Evolutionary conservation across 1,140 invertebrate genomes (phyloP).

Genomic region (Charaxes varanes): DNA sequence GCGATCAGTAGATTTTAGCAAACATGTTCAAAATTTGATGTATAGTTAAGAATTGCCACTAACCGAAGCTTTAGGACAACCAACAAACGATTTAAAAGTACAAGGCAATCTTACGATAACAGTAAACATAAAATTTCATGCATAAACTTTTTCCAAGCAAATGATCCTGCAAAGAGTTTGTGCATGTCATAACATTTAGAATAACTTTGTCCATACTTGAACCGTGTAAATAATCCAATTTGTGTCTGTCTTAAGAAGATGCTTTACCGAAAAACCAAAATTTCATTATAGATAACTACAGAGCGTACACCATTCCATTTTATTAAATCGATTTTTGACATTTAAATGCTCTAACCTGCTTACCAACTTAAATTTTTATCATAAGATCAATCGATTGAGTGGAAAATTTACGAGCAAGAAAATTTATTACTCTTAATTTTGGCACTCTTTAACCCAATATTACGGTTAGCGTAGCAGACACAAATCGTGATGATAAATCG

Average conservation of each 20-base stretch:
- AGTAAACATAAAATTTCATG: neutral
- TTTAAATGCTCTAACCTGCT: no score
- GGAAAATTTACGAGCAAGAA: no score
- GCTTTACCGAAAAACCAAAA: neutral
- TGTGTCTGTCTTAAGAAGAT: conserved; percentile 14
- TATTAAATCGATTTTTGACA: no score
- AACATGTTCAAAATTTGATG: no score
- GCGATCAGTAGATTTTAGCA: no score
- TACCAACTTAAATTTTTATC: no score
- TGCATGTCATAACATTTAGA: conserved; percentile 3
- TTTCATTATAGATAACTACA: no score
- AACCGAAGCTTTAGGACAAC: neutral
- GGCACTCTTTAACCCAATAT: neutral
- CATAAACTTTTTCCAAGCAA: neutral
- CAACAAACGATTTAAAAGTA: conserved; percentile 15
- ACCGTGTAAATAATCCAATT: conserved; percentile 16
- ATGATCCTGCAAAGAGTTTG: conserved; percentile 1
- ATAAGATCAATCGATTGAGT: no score
- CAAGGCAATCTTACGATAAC: conserved; percentile 4
- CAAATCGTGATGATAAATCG: conserved; percentile 5
- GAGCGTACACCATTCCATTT: neutral
- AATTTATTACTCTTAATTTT: no score
- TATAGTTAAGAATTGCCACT: no score
- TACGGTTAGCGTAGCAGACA: conserved; percentile 11
- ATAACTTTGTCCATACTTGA: conserved; percentile 29